These are phyloP conservation scores for Diorhabda elongata DNA, from an alignment of 1,140 invertebrate genomes.

Conservation along the genomic window DNA sequence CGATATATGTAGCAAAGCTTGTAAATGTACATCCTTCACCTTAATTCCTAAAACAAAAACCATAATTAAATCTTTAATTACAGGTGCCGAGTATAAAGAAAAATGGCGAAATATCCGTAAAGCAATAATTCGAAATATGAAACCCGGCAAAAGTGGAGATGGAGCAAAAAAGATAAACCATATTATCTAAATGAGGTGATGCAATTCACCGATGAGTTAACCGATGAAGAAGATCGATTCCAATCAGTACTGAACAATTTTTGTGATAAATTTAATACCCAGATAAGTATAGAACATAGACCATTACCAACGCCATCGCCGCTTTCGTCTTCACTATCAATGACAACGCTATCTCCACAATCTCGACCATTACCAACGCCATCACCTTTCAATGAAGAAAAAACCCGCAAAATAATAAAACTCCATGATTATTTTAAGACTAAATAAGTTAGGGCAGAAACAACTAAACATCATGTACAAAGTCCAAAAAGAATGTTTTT, in stretches of 20 bases:
- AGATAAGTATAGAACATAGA: too few species aligned
- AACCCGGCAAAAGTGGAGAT: slow-evolving; percentile 14
- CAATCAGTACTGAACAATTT: too few species aligned
- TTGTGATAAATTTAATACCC: too few species aligned
- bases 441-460: background rate
- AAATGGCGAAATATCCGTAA: slow-evolving; percentile 23
- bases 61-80: slow-evolving; percentile 5
- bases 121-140: slow-evolving; percentile 8
- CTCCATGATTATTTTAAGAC: background rate
- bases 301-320: too few species aligned
- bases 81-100: slow-evolving; percentile 20
- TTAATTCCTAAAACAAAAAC: too few species aligned
- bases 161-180: slow-evolving; percentile 13
- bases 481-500: background rate
- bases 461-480: background rate
- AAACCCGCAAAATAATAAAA: too few species aligned
- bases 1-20: slow-evolving; percentile 14
- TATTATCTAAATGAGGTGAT: slow-evolving; percentile 19
- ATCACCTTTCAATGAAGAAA: too few species aligned
- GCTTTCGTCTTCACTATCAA: too few species aligned
- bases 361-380: too few species aligned
- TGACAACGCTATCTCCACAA: too few species aligned
- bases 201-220: slow-evolving; percentile 9
- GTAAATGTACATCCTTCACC: slow-evolving; percentile 9
- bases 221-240: too few species aligned